Evolutionary conservation across 2,888 invertebrate species (phyloP).

Genomic region (Malthinus flaveolus): DNA sequence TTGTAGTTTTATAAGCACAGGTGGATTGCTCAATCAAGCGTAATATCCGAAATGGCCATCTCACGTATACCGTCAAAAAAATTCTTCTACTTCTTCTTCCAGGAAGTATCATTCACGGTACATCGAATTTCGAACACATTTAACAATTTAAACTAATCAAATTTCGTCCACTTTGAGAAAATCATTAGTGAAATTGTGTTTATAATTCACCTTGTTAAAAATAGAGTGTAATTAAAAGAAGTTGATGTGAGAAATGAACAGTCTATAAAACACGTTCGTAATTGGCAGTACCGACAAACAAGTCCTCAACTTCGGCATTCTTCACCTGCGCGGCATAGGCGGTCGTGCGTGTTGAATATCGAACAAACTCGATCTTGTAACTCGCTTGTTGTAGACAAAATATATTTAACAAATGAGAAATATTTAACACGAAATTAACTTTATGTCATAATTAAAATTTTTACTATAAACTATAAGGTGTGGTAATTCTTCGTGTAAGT

Average conservation of each 20-base stretch:
- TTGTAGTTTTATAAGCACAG: too few species aligned
- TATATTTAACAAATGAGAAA: constrained; percentile 7
- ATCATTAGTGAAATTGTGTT: constrained; percentile 26
- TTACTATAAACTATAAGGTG: constrained; percentile 1
- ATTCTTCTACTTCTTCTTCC: too few species aligned
- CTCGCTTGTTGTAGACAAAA: constrained; percentile 6
- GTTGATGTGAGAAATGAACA: constrained; percentile 31
- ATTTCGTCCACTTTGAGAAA: not conserved
- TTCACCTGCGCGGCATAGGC: constrained; percentile 21
- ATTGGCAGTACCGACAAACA: constrained; percentile 37
- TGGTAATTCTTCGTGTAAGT: not conserved
- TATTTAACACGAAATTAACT: constrained; percentile 11
- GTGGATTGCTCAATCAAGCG: too few species aligned
- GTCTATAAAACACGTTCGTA: constrained; percentile 33
- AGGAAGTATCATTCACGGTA: too few species aligned
- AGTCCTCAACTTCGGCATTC: constrained; percentile 25
- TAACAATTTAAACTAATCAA: too few species aligned
- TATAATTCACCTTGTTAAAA: constrained; percentile 33
- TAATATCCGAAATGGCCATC: too few species aligned
- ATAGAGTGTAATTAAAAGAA: constrained; percentile 29
- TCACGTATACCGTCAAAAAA: too few species aligned
- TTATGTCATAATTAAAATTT: constrained; percentile 17
- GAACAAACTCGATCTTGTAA: constrained; percentile 9
- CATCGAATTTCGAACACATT: too few species aligned
- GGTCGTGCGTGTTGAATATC: constrained; percentile 16